Percentiles rank a stretch among this genome's conserved stretches.
phyloP scores from a whole-genome alignment of 2,113 vertebrate species.

The Hemibagrus wyckioides region DNA sequence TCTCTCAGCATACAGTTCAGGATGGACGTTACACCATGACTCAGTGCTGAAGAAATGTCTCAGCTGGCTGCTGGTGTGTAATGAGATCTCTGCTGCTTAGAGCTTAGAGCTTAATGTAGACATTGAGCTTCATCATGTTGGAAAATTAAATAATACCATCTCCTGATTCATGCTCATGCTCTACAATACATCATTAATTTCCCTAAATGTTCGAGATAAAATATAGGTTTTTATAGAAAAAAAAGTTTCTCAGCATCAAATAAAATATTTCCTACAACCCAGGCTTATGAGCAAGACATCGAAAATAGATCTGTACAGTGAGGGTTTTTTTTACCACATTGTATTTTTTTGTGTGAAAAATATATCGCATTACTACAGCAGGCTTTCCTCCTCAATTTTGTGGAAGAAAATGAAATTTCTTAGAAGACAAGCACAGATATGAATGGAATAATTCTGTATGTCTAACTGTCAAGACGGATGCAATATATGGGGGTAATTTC shows the following conservation, averaged over 20 bases:
- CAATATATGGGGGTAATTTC: constrained; percentile 34
- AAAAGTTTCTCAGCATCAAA: not conserved
- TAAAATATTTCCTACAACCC: not conserved
- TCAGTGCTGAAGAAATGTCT: not conserved
- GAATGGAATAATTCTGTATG: constrained; percentile 23
- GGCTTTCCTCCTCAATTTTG: not conserved
- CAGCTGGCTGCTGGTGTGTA: not conserved
- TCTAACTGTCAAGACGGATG: constrained; percentile 1
- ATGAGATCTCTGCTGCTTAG: not conserved
- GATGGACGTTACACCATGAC: no score
- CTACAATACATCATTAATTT: not conserved
- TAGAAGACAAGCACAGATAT: not conserved
- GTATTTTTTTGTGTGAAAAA: not conserved
- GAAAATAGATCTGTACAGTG: constrained; percentile 3
- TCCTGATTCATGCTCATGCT: not conserved
- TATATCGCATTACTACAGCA: not conserved
- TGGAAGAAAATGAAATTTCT: constrained; percentile 23
- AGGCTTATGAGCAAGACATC: not conserved
- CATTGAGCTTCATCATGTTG: not conserved
- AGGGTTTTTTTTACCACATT: not conserved
- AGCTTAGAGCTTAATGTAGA: not conserved
- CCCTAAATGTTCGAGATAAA: not conserved
- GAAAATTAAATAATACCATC: not conserved
- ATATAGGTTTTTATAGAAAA: not conserved
- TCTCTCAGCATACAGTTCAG: not conserved